phyloP scores from a whole-genome alignment of 2,797 vertebrate genomes.

The Anguilla pacifica region DNA sequence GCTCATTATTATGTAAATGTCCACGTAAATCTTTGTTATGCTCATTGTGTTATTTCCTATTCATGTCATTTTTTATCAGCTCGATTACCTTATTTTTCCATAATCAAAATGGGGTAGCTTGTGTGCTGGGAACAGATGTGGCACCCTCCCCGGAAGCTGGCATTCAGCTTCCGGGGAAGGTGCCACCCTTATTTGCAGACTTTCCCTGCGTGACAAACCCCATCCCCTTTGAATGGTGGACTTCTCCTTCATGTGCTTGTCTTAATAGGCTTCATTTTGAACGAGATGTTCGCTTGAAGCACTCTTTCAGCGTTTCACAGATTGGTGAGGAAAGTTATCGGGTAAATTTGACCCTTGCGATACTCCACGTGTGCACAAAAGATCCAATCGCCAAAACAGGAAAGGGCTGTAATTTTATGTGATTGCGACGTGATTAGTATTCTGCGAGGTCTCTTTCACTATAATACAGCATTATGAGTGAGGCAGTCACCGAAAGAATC shows the following conservation, averaged over 20 bases:
- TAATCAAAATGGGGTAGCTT: neutral
- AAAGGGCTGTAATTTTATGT: neutral
- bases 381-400: neutral
- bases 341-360: neutral
- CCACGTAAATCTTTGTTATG: neutral
- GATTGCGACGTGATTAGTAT: neutral
- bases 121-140: neutral
- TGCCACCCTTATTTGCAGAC: neutral
- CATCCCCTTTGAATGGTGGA: neutral
- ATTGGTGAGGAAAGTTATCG: no score
- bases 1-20: neutral
- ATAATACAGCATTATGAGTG: neutral
- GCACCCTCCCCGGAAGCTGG: no score
- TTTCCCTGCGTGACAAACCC: neutral
- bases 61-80: neutral
- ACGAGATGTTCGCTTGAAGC: neutral
- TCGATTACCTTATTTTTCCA: neutral
- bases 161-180: neutral
- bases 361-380: neutral
- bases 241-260: neutral
- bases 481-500: neutral
- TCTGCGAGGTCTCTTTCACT: neutral
- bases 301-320: neutral
- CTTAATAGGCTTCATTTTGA: neutral
- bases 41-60: neutral